Conservation (phyloP, 2,888 invertebrate genomes). For the Tipula confusa region DNA sequence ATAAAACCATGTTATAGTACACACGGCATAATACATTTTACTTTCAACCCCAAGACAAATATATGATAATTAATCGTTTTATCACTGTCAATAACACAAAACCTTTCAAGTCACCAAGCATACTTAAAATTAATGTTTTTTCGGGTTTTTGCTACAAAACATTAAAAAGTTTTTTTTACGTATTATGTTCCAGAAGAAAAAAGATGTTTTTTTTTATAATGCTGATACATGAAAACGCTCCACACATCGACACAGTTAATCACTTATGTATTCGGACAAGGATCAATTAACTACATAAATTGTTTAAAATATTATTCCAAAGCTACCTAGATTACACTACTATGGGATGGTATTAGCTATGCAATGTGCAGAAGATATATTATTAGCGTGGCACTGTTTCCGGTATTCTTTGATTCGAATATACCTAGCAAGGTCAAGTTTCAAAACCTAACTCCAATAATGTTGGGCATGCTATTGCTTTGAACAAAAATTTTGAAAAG, state of each 20-base stretch:
- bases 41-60: background rate
- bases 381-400: too few species aligned
- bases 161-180: background rate
- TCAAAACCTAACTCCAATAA: too few species aligned
- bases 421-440: too few species aligned
- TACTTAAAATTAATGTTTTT: background rate
- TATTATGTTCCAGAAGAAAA: background rate
- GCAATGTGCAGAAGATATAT: too few species aligned
- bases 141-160: background rate
- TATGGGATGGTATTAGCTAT: too few species aligned
- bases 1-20: background rate
- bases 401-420: too few species aligned
- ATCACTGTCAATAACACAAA: background rate
- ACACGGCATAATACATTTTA: too few species aligned
- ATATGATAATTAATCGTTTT: background rate
- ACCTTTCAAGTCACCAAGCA: background rate
- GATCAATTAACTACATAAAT: too few species aligned
- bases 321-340: too few species aligned
- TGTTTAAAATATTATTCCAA: too few species aligned
- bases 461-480: too few species aligned
- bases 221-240: background rate
- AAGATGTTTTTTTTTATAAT: background rate
- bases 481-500: too few species aligned
- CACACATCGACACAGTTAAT: background rate
- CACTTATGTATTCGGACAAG: background rate